Base-by-base conservation (phyloP, 2,113 vertebrate species). In the Otis tarda region DNA sequence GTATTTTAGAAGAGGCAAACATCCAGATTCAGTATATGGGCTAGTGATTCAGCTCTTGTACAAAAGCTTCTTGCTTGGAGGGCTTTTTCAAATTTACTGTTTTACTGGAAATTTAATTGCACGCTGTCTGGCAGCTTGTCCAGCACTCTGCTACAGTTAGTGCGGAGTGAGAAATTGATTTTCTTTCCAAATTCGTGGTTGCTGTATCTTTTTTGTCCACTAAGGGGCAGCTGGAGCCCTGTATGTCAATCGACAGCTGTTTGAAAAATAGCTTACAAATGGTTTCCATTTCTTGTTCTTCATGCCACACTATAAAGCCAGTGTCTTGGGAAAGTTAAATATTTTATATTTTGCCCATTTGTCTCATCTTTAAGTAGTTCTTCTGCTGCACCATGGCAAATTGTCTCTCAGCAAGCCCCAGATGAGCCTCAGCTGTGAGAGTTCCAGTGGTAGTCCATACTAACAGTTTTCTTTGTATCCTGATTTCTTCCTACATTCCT, bases 191-290 rank as follows among this genome's bases (percentile, higher is more conserved):
- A 11, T 21, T 37, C 4, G 1, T 47, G 59, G 6, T 14, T 79
- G 79, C 71, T 75, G 1, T 83, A 9, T 65, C 39, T 45, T 9
- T 35, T 12, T 11, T 71, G 81, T 16, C 91, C 96, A 55, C 93
- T 83, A 63, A 92, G 89, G 80, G 93, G 95, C 96, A 91, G 85
- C 65, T 33, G 37, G n/a, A 95, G 30, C 56, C 73, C 30, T 63
- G 6, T 5, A 1, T 55, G 60, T 56, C 57, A 13, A 1, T 61
- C 1, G 2, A 13, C 4, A 61, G 4, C 50, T 13, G 7, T 31
- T 82, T 27, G 50, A 53, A 56, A 79, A 77, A 6, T 45, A 10
- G 39, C 33, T 11, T 68, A 50, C 21, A 5, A 13, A 25, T 37
- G 3, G 20, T 64, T 79, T 71, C 35, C 13, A 2, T 37, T 76